These are phyloP conservation scores for Sterrhoptilus dennistouni DNA, from an alignment of 2,113 vertebrate species.

Conservation along the genomic window DNA sequence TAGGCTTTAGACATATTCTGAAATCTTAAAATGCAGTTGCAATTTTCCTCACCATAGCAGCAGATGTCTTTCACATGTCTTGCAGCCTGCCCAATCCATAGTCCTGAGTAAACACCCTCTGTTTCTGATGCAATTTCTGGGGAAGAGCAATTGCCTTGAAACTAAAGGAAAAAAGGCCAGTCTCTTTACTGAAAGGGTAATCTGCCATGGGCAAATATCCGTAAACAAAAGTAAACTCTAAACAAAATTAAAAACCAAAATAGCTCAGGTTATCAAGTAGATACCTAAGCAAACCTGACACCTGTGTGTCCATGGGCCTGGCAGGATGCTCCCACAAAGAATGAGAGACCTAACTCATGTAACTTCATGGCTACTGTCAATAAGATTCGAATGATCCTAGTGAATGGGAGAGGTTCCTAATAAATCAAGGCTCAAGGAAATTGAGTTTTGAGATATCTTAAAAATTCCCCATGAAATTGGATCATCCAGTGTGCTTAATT, in stretches of 20 bases:
- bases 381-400: background rate
- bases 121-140: background rate
- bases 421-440: background rate
- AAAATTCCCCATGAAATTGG: background rate
- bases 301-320: rapidly evolving
- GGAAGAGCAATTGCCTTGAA: background rate
- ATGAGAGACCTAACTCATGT: background rate
- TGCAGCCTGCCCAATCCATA: background rate
- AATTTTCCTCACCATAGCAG: background rate
- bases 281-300: background rate
- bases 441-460: background rate
- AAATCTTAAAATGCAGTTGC: background rate
- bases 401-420: background rate
- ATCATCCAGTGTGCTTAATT: background rate
- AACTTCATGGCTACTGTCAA: background rate
- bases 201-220: background rate
- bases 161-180: background rate
- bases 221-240: background rate
- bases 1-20: background rate
- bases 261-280: background rate
- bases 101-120: background rate
- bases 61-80: background rate
- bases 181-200: background rate
- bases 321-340: rapidly evolving
- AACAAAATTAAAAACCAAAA: background rate